Conservation (phyloP, 2,797 vertebrate species). For the Cossypha dichroa region DNA sequence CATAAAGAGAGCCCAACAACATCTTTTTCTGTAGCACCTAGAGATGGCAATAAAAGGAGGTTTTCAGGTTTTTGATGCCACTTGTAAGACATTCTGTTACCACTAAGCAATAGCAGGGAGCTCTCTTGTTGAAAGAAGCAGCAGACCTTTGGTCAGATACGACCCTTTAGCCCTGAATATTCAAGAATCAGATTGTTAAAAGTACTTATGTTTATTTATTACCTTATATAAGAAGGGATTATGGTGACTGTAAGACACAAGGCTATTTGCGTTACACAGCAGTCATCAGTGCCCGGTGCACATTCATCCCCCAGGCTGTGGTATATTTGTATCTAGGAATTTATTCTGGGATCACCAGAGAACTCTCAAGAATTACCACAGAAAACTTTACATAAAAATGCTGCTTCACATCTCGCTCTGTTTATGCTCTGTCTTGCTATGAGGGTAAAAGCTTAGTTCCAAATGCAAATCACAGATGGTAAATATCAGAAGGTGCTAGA, state of each 20-base stretch:
- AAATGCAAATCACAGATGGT: neutral
- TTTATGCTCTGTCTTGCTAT: neutral
- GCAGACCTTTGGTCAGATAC: neutral
- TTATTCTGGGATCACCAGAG: neutral
- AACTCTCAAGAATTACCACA: neutral
- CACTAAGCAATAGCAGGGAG: neutral
- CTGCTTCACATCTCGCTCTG: neutral
- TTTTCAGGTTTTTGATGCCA: neutral
- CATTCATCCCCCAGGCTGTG: neutral
- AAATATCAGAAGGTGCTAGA: neutral
- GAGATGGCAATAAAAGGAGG: neutral
- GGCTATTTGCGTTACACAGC: neutral
- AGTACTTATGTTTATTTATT: neutral
- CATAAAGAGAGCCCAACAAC: neutral
- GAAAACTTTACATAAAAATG: neutral
- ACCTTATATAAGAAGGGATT: neutral
- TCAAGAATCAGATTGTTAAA: neutral
- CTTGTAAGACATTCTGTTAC: neutral
- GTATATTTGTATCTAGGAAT: neutral
- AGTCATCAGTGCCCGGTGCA: neutral
- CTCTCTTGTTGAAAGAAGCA: neutral
- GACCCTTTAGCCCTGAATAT: neutral
- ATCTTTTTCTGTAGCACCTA: neutral
- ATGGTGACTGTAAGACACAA: neutral
- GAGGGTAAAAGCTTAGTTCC: neutral